Conservation (phyloP, 2,113 vertebrate species). For the Labrus mixtus region DNA sequence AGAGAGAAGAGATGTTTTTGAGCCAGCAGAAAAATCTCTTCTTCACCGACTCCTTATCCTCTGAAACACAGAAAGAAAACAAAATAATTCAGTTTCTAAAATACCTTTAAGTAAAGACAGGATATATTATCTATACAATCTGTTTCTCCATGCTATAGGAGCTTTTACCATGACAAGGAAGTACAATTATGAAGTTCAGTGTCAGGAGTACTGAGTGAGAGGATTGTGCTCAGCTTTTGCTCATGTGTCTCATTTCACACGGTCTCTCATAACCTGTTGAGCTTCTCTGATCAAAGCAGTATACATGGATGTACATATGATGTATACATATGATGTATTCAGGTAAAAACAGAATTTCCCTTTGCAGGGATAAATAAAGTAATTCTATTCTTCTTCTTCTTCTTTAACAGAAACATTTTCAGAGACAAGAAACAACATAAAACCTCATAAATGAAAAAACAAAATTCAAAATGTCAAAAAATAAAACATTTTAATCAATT, state of each 20-base stretch:
- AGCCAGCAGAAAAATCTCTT: constrained; percentile 41
- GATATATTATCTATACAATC: neutral
- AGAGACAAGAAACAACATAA: no score
- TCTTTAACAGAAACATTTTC: no score
- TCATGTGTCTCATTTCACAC: constrained; percentile 20
- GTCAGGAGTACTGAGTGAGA: neutral
- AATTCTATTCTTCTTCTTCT: no score
- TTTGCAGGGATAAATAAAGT: constrained; percentile 1
- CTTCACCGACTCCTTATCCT: constrained; percentile 44
- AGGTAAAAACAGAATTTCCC: neutral
- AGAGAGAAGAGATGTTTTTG: constrained; percentile 30
- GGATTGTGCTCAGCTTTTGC: constrained; percentile 29
- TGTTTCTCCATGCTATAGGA: neutral
- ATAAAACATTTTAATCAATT: no score
- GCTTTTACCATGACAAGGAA: neutral
- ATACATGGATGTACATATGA: constrained; percentile 12
- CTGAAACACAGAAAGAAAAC: constrained; percentile 25
- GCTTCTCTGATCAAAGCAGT: constrained; percentile 38
- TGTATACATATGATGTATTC: constrained; percentile 21
- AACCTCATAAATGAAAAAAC: neutral
- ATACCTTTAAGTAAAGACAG: neutral
- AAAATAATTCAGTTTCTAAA: neutral
- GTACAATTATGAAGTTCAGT: neutral
- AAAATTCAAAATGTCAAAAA: neutral
- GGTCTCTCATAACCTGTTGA: constrained; percentile 40